These are phyloP conservation scores for Ctenosaura bakeri DNA, from an alignment of 2,797 vertebrate genomes.

Conservation along the genomic window DNA sequence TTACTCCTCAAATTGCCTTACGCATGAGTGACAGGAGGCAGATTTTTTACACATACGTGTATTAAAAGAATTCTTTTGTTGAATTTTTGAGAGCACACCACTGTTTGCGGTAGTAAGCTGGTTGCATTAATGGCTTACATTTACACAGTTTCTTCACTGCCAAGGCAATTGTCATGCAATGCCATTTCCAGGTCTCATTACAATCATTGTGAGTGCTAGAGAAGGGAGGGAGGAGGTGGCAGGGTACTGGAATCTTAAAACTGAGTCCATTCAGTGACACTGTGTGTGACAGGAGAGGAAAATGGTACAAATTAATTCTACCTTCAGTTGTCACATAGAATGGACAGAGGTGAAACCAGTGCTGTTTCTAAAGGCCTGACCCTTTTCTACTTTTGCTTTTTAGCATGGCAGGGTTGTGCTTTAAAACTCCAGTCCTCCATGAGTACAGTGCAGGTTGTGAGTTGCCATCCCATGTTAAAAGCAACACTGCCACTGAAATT, in stretches of 20 bases:
- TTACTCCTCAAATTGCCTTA: constrained; percentile 1
- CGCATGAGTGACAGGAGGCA: constrained; percentile 16
- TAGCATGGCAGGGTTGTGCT: neutral
- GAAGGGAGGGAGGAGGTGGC: constrained; percentile 25
- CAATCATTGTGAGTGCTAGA: constrained; percentile 22
- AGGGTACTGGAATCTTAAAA: constrained; percentile 61
- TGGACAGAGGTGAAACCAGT: constrained; percentile 50
- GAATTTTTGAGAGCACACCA: neutral
- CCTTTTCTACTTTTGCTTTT: constrained; percentile 39
- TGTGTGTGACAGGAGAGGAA: constrained; percentile 54
- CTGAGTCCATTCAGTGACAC: constrained; percentile 41
- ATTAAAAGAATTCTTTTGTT: constrained; percentile 21
- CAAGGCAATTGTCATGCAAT: constrained; percentile 48
- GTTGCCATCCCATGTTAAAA: neutral
- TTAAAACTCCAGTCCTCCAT: constrained; percentile 8
- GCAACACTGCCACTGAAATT: neutral
- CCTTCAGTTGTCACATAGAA: constrained; percentile 43
- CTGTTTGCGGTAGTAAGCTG: constrained; percentile 32
- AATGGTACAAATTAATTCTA: constrained; percentile 51
- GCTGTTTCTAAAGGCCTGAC: constrained; percentile 44
- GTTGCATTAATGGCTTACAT: constrained; percentile 10
- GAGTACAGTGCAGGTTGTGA: neutral
- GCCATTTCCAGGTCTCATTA: constrained; percentile 55
- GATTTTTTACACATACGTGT: neutral
- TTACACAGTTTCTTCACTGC: constrained; percentile 46